Evolutionary conservation across 92 coral and sea anemone species (phyloP), one percentile per base, ranked within the genome.

Genomic region (Epizoanthus fatuus): DNA sequence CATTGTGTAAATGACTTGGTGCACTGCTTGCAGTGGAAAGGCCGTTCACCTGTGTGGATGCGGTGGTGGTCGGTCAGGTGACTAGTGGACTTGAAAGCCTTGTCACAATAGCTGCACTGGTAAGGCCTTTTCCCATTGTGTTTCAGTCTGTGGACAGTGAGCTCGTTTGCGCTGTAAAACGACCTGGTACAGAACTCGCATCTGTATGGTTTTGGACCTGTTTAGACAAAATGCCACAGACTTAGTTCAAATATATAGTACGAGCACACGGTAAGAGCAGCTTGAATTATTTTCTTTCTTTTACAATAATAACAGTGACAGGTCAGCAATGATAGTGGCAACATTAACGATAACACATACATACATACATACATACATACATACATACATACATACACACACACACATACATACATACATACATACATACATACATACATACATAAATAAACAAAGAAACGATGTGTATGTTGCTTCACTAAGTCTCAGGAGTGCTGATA

Each of bases 11-110:
- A 75, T 4, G 68, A 57, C 37, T 75, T 75, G 69, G 37, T 38
- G 68, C 81, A 75, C 39, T 38, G 19, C 25, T 39, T 39, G 63
- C 81, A 75, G 14, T 42, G 53, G 54, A 75, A 75, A 3, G 81
- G 81, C 1, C 81, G 68, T 19, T 75, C 81, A 16, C 81, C 81
- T n/a, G 81, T 75, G 65, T 75, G 81, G 69, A 59, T 75, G 6
- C 81, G 81, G n/a, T 57, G 69, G 29, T 75, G 81, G 55, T 75
- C 81, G 12, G 68, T 58, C 13, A 75, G 81, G n/a, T 75, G 81
- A 49, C 81, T 75, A 8, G 45, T 75, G 53, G 67, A 75, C 42
- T 75, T 75, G 51, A 75, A 75, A 59, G 81, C 65, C 12, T 75
- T 75, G 14, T 58, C 51, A 49, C 81, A 75, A 12, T 75, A 75